These are phyloP conservation scores for Agraylea sexmaculata DNA, from an alignment of 1,140 invertebrate species.

Conservation along the genomic window DNA sequence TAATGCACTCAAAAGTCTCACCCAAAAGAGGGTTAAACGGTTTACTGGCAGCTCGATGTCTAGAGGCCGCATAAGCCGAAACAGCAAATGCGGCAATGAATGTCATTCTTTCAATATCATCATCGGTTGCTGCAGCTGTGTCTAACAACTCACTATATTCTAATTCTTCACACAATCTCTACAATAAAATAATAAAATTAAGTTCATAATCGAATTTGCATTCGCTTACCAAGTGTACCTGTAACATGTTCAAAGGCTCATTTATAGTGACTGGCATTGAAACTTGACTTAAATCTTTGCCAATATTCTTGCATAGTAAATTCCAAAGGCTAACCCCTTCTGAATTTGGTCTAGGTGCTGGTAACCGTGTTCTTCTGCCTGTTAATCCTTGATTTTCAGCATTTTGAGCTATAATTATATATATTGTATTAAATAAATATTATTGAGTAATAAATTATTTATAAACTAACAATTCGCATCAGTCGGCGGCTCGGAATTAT, in stretches of 20 bases:
- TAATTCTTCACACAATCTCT: conserved; percentile 72
- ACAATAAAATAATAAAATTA: conserved; percentile 20
- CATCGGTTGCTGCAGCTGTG: conserved; percentile 49
- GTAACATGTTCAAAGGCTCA: conserved; percentile 75
- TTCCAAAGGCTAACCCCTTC: conserved; percentile 71
- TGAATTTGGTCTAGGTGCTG: conserved; percentile 55
- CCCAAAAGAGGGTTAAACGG: conserved; percentile 81
- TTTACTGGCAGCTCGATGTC: conserved; percentile 69
- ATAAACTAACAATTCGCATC: conserved; percentile 26
- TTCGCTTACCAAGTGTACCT: conserved; percentile 28
- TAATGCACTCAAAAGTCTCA: conserved; percentile 73
- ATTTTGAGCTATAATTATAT: conserved; percentile 13
- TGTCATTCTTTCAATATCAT: conserved; percentile 60
- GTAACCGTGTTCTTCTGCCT: conserved; percentile 58
- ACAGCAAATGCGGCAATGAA: conserved; percentile 75
- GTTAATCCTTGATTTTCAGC: conserved; percentile 35
- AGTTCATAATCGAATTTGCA: conserved; percentile 1
- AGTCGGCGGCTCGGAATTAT: conserved; percentile 49
- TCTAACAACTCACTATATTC: conserved; percentile 74
- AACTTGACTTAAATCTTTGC: conserved; percentile 71
- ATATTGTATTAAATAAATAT: not conserved
- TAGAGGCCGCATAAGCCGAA: conserved; percentile 66
- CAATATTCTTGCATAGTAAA: conserved; percentile 72
- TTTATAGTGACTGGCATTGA: conserved; percentile 69
- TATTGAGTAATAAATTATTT: not conserved